Percentiles rank a stretch among this genome's conserved stretches.
These are phyloP conservation scores for Aradus depressus DNA, from an alignment of 2,888 invertebrate genomes.

Conservation along the genomic window DNA sequence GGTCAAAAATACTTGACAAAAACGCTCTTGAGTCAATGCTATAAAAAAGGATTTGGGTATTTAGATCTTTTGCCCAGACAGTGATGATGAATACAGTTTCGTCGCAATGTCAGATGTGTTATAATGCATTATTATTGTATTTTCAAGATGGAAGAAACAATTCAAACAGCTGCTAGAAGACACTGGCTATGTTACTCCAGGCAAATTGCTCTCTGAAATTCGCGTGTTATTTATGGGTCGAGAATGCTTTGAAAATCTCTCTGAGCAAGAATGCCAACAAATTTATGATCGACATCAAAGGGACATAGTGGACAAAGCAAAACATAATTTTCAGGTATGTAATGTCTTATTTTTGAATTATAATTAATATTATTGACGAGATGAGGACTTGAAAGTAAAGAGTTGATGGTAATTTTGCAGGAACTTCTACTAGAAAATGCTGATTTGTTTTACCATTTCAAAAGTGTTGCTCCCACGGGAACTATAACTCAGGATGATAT, in stretches of 20 bases:
- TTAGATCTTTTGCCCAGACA: too few relatives aligned
- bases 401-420: slow-evolving; percentile 38
- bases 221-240: slow-evolving; percentile 85
- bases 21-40: too few relatives aligned
- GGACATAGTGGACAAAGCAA: slow-evolving; percentile 77
- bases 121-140: slow-evolving; percentile 7
- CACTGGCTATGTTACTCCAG: slow-evolving; percentile 89
- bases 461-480: slow-evolving; percentile 76
- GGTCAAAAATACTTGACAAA: too few relatives aligned
- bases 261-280: slow-evolving; percentile 78
- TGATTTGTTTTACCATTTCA: slow-evolving; percentile 85
- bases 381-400: neutral
- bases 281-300: slow-evolving; percentile 91
- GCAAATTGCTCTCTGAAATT: slow-evolving; percentile 84
- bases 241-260: slow-evolving; percentile 84
- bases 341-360: neutral
- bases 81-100: too few relatives aligned
- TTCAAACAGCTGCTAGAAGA: slow-evolving; percentile 87
- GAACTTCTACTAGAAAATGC: slow-evolving; percentile 87
- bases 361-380: neutral
- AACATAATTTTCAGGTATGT: slow-evolving; percentile 74
- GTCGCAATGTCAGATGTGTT: too few relatives aligned
- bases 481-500: slow-evolving; percentile 91
- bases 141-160: slow-evolving; percentile 75
- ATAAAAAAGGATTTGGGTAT: too few relatives aligned